Percentiles rank a stretch among this genome's conserved stretches.
phyloP scores from a whole-genome alignment of 2,113 vertebrate species.

The Syngnathus scovelli region DNA sequence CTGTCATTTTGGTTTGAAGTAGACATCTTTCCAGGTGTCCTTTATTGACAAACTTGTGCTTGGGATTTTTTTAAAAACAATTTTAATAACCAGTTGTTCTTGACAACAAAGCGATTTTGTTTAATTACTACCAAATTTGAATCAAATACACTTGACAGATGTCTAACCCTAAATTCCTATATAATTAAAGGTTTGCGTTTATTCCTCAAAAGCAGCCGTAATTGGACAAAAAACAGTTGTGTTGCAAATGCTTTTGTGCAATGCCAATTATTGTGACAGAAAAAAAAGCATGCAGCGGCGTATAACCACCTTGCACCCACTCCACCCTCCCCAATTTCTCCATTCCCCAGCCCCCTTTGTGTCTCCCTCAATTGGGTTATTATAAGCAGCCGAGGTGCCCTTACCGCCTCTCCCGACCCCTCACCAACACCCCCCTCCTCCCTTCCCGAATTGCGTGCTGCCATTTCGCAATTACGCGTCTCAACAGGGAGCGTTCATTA shows the following conservation, averaged over 20 bases:
- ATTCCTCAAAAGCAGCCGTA: not conserved
- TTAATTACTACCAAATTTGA: not conserved
- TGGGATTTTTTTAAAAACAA: too few species aligned
- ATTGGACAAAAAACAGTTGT: slow-evolving; percentile 3
- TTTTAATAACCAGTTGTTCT: not conserved
- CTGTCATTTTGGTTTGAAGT: not conserved
- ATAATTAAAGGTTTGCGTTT: not conserved
- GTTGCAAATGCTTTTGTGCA: slow-evolving; percentile 36
- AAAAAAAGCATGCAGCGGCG: slow-evolving; percentile 45
- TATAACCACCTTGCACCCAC: slow-evolving; percentile 13
- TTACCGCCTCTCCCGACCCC: slow-evolving; percentile 19
- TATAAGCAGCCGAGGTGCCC: slow-evolving; percentile 56
- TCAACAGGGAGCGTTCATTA: slow-evolving; percentile 76
- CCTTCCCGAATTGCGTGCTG: slow-evolving; percentile 45
- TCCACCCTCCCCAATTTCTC: slow-evolving; percentile 2
- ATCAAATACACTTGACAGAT: not conserved
- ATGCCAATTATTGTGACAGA: slow-evolving; percentile 43
- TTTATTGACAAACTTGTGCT: too few species aligned
- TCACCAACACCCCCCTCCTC: not conserved
- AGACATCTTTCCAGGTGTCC: not conserved
- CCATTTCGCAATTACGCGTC: slow-evolving; percentile 71
- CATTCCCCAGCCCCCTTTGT: slow-evolving; percentile 15
- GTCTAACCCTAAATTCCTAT: not conserved
- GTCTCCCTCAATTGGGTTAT: slow-evolving; percentile 50
- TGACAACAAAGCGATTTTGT: not conserved